phyloP scores from a whole-genome alignment of 2,113 vertebrate genomes.

The Xenus cinereus region DNA sequence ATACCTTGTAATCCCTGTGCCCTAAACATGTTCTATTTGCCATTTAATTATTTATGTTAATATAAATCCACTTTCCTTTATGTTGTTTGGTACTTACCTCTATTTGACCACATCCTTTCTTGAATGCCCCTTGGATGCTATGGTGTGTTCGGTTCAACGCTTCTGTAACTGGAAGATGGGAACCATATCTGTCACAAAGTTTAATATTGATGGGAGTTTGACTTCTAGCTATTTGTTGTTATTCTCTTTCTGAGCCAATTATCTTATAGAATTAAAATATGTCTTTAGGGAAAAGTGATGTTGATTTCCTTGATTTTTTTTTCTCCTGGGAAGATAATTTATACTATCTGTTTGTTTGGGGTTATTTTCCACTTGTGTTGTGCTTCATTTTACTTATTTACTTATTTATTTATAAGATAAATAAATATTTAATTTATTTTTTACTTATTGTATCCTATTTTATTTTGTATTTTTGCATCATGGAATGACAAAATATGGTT shows the following conservation, averaged over 20 bases:
- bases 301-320: background rate
- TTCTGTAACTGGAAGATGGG: background rate
- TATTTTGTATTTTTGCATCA: background rate
- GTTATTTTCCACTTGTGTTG: fast-evolving
- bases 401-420: background rate
- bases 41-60: background rate
- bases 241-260: background rate
- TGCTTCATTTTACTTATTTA: background rate
- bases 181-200: background rate
- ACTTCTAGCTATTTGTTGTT: background rate
- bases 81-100: background rate
- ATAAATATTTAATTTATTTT: background rate
- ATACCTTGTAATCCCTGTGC: background rate
- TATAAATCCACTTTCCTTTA: background rate
- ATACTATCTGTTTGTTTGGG: background rate
- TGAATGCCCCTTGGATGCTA: background rate
- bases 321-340: background rate
- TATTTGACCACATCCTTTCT: background rate
- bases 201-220: background rate
- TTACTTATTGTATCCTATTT: background rate
- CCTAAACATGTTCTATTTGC: background rate
- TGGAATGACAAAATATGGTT: background rate
- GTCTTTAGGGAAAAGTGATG: background rate
- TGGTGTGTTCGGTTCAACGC: background rate
- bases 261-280: background rate